Percentiles rank a stretch among this genome's conserved stretches.
Conservation (phyloP, 2,888 invertebrate genomes). For the Lochmaea capreae region DNA sequence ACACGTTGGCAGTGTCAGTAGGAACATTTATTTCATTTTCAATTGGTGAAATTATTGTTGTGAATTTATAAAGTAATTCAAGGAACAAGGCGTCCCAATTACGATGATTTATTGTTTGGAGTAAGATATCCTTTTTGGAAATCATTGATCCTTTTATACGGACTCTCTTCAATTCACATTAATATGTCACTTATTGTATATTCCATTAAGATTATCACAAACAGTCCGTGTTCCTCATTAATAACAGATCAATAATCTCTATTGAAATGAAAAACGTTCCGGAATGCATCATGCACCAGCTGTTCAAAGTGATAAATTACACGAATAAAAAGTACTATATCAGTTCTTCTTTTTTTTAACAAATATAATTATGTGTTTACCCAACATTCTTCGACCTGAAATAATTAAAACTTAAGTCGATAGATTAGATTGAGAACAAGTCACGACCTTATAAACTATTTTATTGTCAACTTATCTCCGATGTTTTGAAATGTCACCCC, state of each 20-base stretch:
- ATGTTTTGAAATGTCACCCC: slow-evolving; percentile 52
- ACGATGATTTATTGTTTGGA: no score
- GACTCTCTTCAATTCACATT: no score
- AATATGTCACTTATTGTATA: not conserved
- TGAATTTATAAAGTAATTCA: no score
- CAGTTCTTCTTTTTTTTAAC: slow-evolving; percentile 26
- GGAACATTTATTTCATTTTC: no score
- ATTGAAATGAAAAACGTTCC: not conserved
- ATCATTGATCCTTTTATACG: no score
- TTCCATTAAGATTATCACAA: not conserved
- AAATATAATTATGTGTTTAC: slow-evolving; percentile 32
- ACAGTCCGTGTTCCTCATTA: not conserved
- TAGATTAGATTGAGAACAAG: slow-evolving; percentile 58
- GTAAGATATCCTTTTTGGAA: no score
- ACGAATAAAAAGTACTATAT: slow-evolving; percentile 16
- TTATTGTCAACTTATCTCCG: slow-evolving; percentile 60
- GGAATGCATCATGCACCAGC: slow-evolving; percentile 5
- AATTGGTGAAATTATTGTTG: no score
- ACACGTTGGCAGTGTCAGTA: no score
- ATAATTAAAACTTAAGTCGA: slow-evolving; percentile 44
- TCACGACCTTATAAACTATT: slow-evolving; percentile 58
- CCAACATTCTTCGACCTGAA: slow-evolving; percentile 43
- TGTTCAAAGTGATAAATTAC: slow-evolving; percentile 7
- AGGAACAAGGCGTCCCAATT: no score
- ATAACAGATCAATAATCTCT: not conserved